A percentile compares a stretch with the other conserved stretches of the same genome.
Conservation (phyloP, 2,113 vertebrate species). For the Potamarius usumacintae region DNA sequence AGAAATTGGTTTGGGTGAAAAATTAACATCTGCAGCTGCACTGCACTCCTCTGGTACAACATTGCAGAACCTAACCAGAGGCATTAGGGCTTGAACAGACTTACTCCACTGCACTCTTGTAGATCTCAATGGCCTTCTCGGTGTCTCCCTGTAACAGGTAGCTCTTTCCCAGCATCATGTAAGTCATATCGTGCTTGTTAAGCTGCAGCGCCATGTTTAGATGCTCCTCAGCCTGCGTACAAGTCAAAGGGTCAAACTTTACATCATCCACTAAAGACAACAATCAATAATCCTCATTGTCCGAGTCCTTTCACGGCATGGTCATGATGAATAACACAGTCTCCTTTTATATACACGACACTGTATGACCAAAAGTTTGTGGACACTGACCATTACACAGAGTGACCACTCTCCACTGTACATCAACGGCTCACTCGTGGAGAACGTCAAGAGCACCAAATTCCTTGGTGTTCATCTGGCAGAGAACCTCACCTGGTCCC, state of each 20-base stretch:
- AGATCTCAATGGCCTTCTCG: slow-evolving; percentile 87
- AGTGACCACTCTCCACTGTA: too few relatives aligned
- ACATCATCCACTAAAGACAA: neutral
- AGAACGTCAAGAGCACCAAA: too few relatives aligned
- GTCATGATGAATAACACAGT: neutral
- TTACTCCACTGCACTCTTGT: slow-evolving; percentile 91
- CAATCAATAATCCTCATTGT: neutral
- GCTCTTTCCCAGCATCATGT: slow-evolving; percentile 88
- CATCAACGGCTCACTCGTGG: too few relatives aligned
- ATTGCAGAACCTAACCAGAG: neutral
- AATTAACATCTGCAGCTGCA: neutral
- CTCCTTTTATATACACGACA: neutral
- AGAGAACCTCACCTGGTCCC: too few relatives aligned
- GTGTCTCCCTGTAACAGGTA: slow-evolving; percentile 82
- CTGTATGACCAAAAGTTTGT: neutral
- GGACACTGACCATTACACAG: neutral
- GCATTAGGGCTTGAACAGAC: slow-evolving; percentile 56
- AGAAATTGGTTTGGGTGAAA: neutral
- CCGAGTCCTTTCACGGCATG: neutral
- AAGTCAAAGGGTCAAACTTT: slow-evolving; percentile 42
- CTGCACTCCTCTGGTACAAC: neutral
- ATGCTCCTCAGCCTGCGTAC: slow-evolving; percentile 85
- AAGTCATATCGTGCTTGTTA: slow-evolving; percentile 87
- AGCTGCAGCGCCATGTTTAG: slow-evolving; percentile 87
- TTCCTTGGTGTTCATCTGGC: too few relatives aligned